Evolutionary conservation across 2,888 invertebrate species (phyloP), one percentile per base, ranked within the genome.

Genomic region (Scaeva pyrastri): DNA sequence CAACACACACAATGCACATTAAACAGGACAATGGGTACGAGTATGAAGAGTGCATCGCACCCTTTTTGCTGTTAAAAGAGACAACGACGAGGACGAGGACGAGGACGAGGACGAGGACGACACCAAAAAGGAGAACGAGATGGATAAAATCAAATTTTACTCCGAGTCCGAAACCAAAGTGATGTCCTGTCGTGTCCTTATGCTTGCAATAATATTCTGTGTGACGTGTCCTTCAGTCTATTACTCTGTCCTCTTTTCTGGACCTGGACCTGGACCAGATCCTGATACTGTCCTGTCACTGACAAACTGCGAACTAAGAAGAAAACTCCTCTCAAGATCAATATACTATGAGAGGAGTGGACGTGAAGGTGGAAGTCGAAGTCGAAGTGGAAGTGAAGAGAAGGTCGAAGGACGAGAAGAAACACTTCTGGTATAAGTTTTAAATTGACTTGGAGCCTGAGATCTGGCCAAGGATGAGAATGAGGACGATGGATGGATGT

Each of bases 101-200:
- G 2, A n/a, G n/a, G 2, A 31, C 12, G 16, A 36, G 19, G 36
- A 39, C n/a, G 19, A 23, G 11, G 31, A n/a, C n/a, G n/a, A n/a
- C n/a, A n/a, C n/a, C n/a, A n/a, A n/a, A n/a, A n/a, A 39, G 26
- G 26, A 21, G 36, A 21, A 19, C 23, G 21, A 68, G 55, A 21
- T 21, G 75, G 72, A 76, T 77, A 77, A 81, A 81, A 86, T 82
- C 77, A 86, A 86, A 82, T 86, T 86, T 78, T 74, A 78, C 71
- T 82, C 58, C 6, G 82, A 76, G 36, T 82, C 58, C 10, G 82
- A 76, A 48, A 50, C 81, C 56, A 74, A 86, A 82, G 82, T 86
- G 86, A 82, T 82, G 86, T 86, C 86, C 82, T 78, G 82, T 86
- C 74, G 82, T 82, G 77, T 78, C 77, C 86, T 82, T 78, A 70